Percentiles rank a stretch among this genome's conserved stretches.
Evolutionary conservation across 2,888 invertebrate species (phyloP).

Genomic region (Nyleta sp.): DNA sequence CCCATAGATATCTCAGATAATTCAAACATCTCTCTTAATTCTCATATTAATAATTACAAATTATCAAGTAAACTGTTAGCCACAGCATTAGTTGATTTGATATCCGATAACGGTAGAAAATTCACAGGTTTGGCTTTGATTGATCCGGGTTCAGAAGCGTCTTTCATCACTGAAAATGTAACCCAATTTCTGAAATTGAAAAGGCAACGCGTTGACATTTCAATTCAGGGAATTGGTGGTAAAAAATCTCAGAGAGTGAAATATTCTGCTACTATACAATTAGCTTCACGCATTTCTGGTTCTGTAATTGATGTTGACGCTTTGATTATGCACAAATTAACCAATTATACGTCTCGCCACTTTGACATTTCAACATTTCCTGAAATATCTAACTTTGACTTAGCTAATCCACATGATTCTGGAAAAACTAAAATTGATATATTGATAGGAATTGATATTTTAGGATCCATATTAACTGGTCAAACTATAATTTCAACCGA

Average conservation of each 20-base stretch:
- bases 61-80: neutral
- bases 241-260: neutral
- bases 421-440: neutral
- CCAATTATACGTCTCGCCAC: neutral
- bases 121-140: neutral
- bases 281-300: neutral
- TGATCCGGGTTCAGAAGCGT: conserved; percentile 10
- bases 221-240: neutral
- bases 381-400: neutral
- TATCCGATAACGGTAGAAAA: neutral
- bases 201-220: neutral
- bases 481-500: neutral
- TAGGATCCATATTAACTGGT: neutral
- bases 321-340: neutral
- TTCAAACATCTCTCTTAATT: too few species aligned
- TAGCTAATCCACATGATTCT: neutral
- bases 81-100: neutral
- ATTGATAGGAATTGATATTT: neutral
- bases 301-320: neutral
- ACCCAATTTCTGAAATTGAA: neutral
- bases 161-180: neutral
- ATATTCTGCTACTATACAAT: neutral
- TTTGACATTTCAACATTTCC: neutral
- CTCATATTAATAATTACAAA: neutral
- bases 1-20: too few species aligned